phyloP scores from a whole-genome alignment of 2,888 invertebrate genomes.

The Tenthredo mesomela region DNA sequence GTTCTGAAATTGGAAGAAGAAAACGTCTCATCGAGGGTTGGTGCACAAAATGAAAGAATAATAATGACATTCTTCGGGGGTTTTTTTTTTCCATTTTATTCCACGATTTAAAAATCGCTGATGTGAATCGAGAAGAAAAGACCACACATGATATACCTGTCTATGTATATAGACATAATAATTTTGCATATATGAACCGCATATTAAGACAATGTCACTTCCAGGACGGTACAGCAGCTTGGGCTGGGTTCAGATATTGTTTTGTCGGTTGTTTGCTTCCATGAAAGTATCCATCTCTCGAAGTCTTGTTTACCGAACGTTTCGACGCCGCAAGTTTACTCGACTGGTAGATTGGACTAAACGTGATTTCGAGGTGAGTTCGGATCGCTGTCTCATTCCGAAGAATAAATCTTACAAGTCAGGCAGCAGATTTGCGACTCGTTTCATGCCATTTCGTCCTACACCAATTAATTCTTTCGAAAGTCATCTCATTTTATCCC shows the following conservation, averaged over 20 bases:
- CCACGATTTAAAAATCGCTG: background rate
- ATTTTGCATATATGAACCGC: background rate
- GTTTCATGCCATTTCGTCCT: background rate
- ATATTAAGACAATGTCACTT: background rate
- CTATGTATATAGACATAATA: background rate
- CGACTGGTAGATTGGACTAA: background rate
- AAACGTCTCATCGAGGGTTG: background rate
- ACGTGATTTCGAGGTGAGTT: background rate
- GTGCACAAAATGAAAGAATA: background rate
- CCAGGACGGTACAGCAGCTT: background rate
- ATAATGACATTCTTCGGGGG: background rate
- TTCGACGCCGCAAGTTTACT: background rate
- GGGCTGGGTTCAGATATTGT: background rate
- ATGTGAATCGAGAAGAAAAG: background rate
- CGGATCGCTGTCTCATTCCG: background rate
- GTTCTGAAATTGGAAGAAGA: background rate
- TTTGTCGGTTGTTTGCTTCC: background rate
- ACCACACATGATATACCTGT: background rate
- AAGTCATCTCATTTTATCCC: background rate
- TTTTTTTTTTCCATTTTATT: background rate
- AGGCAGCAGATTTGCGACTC: background rate
- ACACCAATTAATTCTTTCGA: background rate
- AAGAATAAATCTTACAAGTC: background rate
- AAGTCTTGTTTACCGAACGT: background rate
- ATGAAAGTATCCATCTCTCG: background rate